Evolutionary conservation across 2,888 invertebrate species (phyloP), one percentile per base, ranked within the genome.

Genomic region (Cephus sareptanus): DNA sequence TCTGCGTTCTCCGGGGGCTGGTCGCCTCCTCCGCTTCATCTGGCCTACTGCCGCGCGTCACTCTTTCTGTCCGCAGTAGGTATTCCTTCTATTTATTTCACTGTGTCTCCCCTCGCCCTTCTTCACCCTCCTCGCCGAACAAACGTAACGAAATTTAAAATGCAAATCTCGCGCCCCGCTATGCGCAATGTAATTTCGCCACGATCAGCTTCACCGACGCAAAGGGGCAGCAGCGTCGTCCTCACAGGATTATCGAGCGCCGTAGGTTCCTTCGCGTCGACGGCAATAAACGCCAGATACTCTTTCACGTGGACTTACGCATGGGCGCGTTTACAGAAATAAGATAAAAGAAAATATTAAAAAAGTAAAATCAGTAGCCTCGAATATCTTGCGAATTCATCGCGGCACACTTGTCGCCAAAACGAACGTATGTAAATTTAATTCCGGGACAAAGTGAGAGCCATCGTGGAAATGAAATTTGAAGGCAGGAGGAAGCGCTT

Each of bases 71-170:
- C 23, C 23, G 23, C 56, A 1, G 56, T 56, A 56, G 56, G 56
- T 56, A 56, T 56, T 23, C 56, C 56, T 23, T 56, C 56, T 56
- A 56, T 56, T 56, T 56, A 81, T 79, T 79, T 81, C 79, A 80
- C 82, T 83, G 81, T 79, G 79, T 83, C 81, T 83, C 79, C 34
- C 11, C 30, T 76, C 74, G 77, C 75, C 70, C 79, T 77, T 79
- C 79, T 81, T 78, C 73, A 37, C 56, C 30, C 75, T 75, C 75
- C 73, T 40, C 76, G 79, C 78, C 79, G 84, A 80, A 83, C 79
- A 83, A 82, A 80, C 80, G 78, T 79, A 83, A 83, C 81, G 77
- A 76, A 79, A 85, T 84, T 85, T 83, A 79, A 83, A 83, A 84
- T 84, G 84, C 81, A 86, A 86, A 86, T 85, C 80, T 81, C 76